Conservation (phyloP, 1,140 invertebrate species). For the Drosophila watanabei region DNA sequence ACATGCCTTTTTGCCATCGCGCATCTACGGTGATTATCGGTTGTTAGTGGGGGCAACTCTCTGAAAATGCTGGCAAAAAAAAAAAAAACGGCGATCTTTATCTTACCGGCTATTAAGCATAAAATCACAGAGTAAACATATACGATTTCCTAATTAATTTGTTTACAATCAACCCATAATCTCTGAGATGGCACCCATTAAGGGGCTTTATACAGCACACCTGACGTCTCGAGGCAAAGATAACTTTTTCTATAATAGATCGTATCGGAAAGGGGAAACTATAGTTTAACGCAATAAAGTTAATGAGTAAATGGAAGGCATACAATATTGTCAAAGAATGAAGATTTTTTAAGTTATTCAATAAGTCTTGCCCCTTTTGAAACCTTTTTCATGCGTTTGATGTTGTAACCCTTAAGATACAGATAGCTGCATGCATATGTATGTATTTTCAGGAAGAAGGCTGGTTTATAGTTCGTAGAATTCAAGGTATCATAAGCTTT, state of each 20-base stretch:
- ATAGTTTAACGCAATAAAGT: background rate
- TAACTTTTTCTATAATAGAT: background rate
- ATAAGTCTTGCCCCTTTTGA: background rate
- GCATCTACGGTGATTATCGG: slow-evolving; percentile 59
- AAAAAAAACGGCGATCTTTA: slow-evolving; percentile 24
- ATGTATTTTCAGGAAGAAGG: background rate
- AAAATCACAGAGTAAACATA: slow-evolving; percentile 37
- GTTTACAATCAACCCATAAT: slow-evolving; percentile 29
- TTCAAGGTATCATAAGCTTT: background rate
- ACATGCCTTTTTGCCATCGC: slow-evolving; percentile 54
- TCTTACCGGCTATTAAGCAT: slow-evolving; percentile 39
- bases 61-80: slow-evolving; percentile 12
- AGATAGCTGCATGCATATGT: too few species aligned
- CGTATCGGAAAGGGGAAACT: background rate
- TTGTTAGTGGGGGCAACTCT: slow-evolving; percentile 55
- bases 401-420: background rate
- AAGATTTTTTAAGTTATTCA: background rate
- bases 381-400: background rate
- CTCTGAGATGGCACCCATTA: slow-evolving; percentile 16
- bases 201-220: background rate
- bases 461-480: background rate
- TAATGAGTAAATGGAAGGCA: background rate
- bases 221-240: background rate
- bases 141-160: slow-evolving; percentile 49
- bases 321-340: background rate